A percentile compares a stretch with the other conserved stretches of the same genome.
Evolutionary conservation across 1,140 invertebrate genomes (phyloP).

Genomic region (Papilio xuthus): DNA sequence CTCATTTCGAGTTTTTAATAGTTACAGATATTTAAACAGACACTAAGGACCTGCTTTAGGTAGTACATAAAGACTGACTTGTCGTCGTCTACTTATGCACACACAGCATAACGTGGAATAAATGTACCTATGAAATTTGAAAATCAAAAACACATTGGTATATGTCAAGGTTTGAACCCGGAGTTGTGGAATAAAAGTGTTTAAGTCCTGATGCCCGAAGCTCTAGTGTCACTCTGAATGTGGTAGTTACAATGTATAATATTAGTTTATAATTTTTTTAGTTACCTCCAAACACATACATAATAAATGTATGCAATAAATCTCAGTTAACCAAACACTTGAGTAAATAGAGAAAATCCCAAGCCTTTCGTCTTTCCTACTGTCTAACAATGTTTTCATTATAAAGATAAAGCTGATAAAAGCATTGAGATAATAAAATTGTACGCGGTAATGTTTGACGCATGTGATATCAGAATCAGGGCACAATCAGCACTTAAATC

Average conservation of each 20-base stretch:
- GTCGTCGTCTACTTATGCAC: too few relatives aligned
- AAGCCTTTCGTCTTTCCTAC: neutral
- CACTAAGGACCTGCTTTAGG: neutral
- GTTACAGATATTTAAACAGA: neutral
- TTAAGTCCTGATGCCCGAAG: too few relatives aligned
- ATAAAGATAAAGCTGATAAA: neutral
- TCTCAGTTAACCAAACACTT: neutral
- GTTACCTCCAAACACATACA: neutral
- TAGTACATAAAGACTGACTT: too few relatives aligned
- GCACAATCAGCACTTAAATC: neutral
- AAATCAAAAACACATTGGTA: too few relatives aligned
- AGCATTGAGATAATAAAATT: neutral
- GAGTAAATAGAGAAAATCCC: neutral
- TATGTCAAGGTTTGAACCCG: too few relatives aligned
- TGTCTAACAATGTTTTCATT: slow-evolving; percentile 2
- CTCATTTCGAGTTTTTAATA: neutral
- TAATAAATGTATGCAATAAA: neutral
- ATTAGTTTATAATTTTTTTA: too few relatives aligned
- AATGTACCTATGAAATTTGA: too few relatives aligned
- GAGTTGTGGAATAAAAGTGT: too few relatives aligned
- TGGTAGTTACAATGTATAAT: too few relatives aligned
- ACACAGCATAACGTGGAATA: too few relatives aligned
- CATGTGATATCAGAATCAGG: slow-evolving; percentile 2
- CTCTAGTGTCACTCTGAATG: too few relatives aligned
- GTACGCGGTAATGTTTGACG: neutral